Conservation (phyloP, 2,113 vertebrate genomes). For the Chunga burmeisteri region DNA sequence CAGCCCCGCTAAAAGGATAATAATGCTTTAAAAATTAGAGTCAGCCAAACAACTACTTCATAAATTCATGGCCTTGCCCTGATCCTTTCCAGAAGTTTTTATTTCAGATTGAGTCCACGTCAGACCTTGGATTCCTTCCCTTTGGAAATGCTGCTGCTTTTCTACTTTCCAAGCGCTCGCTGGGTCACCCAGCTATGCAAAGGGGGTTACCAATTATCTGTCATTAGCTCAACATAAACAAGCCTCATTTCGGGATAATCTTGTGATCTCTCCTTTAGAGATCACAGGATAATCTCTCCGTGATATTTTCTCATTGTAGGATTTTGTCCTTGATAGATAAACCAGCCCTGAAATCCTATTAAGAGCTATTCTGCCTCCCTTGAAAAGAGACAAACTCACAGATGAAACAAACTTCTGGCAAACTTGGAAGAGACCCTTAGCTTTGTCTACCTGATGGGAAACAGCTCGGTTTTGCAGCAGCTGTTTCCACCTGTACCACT, state of each 20-base stretch:
- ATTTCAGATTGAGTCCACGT: neutral
- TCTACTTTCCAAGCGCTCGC: neutral
- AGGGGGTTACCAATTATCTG: conserved; percentile 14
- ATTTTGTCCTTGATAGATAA: conserved; percentile 31
- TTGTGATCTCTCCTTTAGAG: conserved; percentile 24
- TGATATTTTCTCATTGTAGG: neutral
- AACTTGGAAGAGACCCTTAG: neutral
- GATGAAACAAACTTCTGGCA: neutral
- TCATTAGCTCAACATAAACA: conserved; percentile 20
- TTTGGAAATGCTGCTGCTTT: conserved; percentile 20
- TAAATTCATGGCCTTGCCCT: conserved; percentile 61
- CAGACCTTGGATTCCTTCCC: neutral
- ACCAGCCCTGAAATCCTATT: neutral
- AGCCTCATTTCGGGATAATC: neutral
- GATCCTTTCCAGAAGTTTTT: conserved; percentile 65
- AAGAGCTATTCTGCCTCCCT: neutral
- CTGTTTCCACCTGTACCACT: neutral
- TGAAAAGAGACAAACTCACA: neutral
- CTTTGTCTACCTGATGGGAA: neutral
- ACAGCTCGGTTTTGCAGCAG: neutral
- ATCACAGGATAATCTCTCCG: neutral
- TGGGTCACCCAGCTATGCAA: neutral
- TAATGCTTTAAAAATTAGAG: conserved; percentile 70
- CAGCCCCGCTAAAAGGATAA: conserved; percentile 60
- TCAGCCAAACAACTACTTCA: conserved; percentile 50